Percentiles rank a stretch among this genome's conserved stretches.
Evolutionary conservation across 2,113 vertebrate genomes (phyloP).

Genomic region (Bostrychus sinensis): DNA sequence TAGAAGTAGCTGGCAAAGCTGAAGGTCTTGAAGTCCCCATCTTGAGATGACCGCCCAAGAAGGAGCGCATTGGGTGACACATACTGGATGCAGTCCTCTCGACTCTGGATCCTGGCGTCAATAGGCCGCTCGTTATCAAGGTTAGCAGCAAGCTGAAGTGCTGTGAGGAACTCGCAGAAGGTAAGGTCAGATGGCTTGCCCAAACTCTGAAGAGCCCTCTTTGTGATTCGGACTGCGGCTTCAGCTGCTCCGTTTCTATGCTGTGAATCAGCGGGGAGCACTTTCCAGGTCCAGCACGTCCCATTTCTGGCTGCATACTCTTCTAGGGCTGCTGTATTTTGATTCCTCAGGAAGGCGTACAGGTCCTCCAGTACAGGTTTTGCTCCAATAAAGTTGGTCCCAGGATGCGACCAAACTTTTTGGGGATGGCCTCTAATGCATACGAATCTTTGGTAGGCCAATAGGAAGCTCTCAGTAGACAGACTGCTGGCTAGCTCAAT

Average conservation of each 20-base stretch:
- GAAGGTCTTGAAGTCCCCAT: not conserved
- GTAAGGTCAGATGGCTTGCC: not conserved
- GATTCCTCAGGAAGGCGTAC: not conserved
- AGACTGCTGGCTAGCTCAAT: not conserved
- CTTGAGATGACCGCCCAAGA: not conserved
- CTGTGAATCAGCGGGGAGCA: not conserved
- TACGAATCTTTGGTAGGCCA: slow-evolving; percentile 6
- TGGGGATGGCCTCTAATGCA: not conserved
- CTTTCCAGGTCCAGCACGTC: not conserved
- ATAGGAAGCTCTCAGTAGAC: not conserved
- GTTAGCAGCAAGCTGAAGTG: not conserved
- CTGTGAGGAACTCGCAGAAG: slow-evolving; percentile 1
- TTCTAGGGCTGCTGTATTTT: not conserved
- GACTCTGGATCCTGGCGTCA: not conserved
- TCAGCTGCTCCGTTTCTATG: slow-evolving; percentile 13
- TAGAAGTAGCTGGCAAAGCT: not conserved
- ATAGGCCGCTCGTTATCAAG: slow-evolving; percentile 13
- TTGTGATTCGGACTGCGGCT: not conserved
- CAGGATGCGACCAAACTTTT: not conserved
- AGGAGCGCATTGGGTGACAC: not conserved
- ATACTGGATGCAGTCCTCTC: not conserved
- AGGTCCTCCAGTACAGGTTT: not conserved
- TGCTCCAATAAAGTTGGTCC: not conserved
- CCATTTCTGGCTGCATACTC: not conserved
- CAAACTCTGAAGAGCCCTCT: not conserved